phyloP scores from a whole-genome alignment of 2,113 vertebrate species.

The Corapipo altera region DNA sequence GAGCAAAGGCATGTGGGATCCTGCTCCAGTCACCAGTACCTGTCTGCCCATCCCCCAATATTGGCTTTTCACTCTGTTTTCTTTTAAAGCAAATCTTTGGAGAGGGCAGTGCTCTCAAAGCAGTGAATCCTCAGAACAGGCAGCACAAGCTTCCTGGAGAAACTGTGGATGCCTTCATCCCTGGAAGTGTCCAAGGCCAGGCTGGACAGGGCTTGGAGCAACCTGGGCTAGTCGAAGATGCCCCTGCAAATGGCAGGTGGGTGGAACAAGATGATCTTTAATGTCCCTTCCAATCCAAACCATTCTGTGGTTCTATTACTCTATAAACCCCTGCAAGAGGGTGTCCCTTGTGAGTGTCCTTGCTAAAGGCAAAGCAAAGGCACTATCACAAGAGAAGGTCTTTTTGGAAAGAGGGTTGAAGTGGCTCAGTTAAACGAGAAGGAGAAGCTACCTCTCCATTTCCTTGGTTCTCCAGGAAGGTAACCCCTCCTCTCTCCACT shows the following conservation, averaged over 20 bases:
- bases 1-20: neutral
- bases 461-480: neutral
- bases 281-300: neutral
- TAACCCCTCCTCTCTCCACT: accelerated
- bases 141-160: neutral
- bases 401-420: neutral
- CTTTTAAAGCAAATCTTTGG: neutral
- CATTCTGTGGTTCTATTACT: neutral
- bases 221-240: neutral
- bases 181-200: neutral
- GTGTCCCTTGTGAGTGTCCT: neutral
- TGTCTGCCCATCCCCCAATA: neutral
- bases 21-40: accelerated
- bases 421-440: neutral
- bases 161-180: neutral
- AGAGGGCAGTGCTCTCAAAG: neutral
- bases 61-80: neutral
- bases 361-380: neutral
- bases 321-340: accelerated
- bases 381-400: accelerated
- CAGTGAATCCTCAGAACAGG: neutral
- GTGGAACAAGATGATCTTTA: neutral
- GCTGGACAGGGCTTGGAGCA: neutral
- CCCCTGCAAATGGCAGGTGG: neutral
- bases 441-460: neutral